These are phyloP conservation scores for Drosophila lacteicornis DNA, from an alignment of 1,140 invertebrate genomes.

Conservation along the genomic window DNA sequence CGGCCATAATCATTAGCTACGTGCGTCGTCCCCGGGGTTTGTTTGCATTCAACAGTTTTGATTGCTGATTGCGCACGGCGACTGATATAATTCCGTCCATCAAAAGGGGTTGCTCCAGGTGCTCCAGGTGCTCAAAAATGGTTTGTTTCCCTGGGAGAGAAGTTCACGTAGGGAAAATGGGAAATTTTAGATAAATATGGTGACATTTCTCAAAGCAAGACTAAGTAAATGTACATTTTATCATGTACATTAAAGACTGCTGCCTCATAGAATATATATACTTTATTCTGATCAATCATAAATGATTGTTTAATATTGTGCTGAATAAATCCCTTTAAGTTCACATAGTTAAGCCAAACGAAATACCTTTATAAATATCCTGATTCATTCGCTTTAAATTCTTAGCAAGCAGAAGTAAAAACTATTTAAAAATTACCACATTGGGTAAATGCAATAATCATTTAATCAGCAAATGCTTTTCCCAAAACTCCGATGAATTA, in stretches of 20 bases:
- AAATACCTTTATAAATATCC: neutral
- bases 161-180: neutral
- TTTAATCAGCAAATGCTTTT: neutral
- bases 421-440: neutral
- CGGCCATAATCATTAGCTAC: constrained; percentile 71
- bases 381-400: neutral
- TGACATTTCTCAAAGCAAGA: neutral
- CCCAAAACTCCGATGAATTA: neutral
- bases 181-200: neutral
- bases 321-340: too few species aligned
- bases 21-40: constrained; percentile 62
- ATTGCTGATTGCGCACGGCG: constrained; percentile 56
- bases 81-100: constrained; percentile 17
- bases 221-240: too few species aligned
- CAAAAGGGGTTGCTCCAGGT: neutral
- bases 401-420: neutral
- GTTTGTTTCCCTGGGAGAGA: neutral
- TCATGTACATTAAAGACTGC: neutral
- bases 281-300: neutral
- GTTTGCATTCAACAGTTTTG: constrained; percentile 75
- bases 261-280: too few species aligned
- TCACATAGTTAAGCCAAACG: neutral
- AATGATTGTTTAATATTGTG: neutral
- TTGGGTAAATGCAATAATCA: neutral
- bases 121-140: constrained; percentile 1